Base-by-base conservation (phyloP, 2,888 invertebrate genomes). In the Oscheius sp. region DNA sequence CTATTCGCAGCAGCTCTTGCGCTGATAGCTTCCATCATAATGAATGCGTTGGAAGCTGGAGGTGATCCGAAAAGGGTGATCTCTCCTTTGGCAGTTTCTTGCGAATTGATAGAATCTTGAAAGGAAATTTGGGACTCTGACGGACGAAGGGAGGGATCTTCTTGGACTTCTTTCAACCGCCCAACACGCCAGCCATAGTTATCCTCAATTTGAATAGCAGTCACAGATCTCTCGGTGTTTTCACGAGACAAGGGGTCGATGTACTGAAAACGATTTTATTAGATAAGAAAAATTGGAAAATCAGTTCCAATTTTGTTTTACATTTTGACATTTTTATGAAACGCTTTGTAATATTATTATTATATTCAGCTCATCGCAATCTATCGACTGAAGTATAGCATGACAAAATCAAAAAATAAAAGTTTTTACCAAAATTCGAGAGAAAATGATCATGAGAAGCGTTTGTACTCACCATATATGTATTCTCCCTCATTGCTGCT, bases 181-280 rank as follows among this genome's bases (percentile, higher is more conserved):
- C 72, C 72, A 5, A 57, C 51, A 44, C 69, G 45, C 69, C 69
- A 61, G 0, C 72, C 72, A 32, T 70, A 69, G 20, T 69, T 62
- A 38, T 72, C 66, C 45, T 66, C 51, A 17, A 50, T 30, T 3
- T 59, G 36, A 33, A 54, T 51, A 14, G 59, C 32, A 9, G 41
- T 51, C 4, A 50, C 41, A 3, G 74, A 73, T 50, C 77, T 66
- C 20, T 80, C 73, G 14, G 83, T 82, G 6, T 84, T 79, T n/a
- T 79, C 82, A 6, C 84, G 77, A 1, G 83, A 82, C 5, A 80
- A 41, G 2, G 82, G 80, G 51, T 84, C 84, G 41, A 84, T 84
- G 71, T 84, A 84, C 83, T 78, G 71, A 14, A 54, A 54, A 36
- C 22, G 5, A 4, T 4, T 8, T 20, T 50, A 14, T 14, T 51